Evolutionary conservation across 2,888 invertebrate species (phyloP).

Genomic region (Habroteleia sp.): DNA sequence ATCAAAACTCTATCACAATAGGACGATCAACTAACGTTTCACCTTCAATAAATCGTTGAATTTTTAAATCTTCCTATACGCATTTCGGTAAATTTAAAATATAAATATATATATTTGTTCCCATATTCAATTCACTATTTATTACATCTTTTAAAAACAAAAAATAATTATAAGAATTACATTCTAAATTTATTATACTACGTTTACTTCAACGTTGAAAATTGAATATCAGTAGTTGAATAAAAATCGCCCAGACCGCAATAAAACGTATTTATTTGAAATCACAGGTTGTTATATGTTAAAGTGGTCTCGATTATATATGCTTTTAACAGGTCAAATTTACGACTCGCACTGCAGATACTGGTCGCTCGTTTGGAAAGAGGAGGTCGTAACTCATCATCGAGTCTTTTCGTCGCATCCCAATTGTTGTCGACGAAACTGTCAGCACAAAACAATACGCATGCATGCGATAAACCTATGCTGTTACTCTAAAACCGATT

Average conservation of each 20-base stretch:
- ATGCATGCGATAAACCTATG: conserved; percentile 39
- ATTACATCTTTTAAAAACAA: too few relatives aligned
- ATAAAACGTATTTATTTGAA: conserved; percentile 52
- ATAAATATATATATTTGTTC: too few relatives aligned
- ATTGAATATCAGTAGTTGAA: conserved; percentile 17
- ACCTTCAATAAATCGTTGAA: too few relatives aligned
- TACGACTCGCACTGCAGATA: conserved; percentile 64
- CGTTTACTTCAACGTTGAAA: conserved; percentile 13
- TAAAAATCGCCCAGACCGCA: conserved; percentile 36
- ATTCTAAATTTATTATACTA: too few relatives aligned
- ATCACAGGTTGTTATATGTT: conserved; percentile 33
- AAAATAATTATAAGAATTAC: too few relatives aligned
- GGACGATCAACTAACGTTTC: too few relatives aligned
- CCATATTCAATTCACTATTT: too few relatives aligned
- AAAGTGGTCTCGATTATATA: conserved; percentile 48
- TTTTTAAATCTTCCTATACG: too few relatives aligned
- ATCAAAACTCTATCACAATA: too few relatives aligned
- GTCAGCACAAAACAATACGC: conserved; percentile 48
- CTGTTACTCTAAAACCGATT: conserved; percentile 22
- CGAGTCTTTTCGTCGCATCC: conserved; percentile 51
- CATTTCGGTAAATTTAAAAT: too few relatives aligned
- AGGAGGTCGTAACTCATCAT: conserved; percentile 46
- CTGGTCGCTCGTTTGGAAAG: conserved; percentile 57
- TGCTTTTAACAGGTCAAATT: conserved; percentile 60
- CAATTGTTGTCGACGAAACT: conserved; percentile 36